Base-by-base conservation (phyloP, 2,113 vertebrate species). In the Scalopus aquaticus region DNA sequence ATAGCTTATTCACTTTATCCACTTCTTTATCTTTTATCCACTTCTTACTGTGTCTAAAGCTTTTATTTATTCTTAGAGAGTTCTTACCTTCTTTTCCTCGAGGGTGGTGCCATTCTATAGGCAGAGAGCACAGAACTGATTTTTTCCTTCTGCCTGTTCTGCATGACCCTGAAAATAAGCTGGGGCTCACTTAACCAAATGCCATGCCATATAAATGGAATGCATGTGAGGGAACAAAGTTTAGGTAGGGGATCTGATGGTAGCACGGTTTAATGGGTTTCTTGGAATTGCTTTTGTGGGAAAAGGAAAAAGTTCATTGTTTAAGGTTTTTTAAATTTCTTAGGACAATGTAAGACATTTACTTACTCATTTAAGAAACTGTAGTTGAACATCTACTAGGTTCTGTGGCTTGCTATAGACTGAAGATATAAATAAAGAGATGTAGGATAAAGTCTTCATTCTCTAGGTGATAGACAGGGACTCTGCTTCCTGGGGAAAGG, bases 211-310 rank as follows among this genome's bases (percentile, higher is more conserved):
- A 6, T 49, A 26, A 65, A 24, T 15, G 8, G 51, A 87, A 91
- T 62, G 54, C 73, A 22, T 4, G 49, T 28, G 76, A 51, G 32
- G 81, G 70, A 88, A 30, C 39, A 17, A 58, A 17, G 15, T 17
- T 62, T 79, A 26, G 30, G 8, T 51, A n/a, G 26, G 87, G 11
- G 10, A 60, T 88, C 82, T 94, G 77, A 90, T 46, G 79, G 49
- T 11, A n/a, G 20, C 9, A 1, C 17, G 32, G 65, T 42, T 77
- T n/a, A 84, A 9, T 37, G 62, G 76, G 10, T 88, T 93, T 82
- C 69, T 88, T 91, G 9, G 51, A 82, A 90, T 37, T 76, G 24
- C 70, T 65, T 92, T 93, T 76, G 70, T 88, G 46, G 44, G 30
- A 77, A 77, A 46, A 60, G 49, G 32, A 65, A 16, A 39, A 73